phyloP scores from a whole-genome alignment of 2,888 invertebrate genomes.

The Conus canariensis region DNA sequence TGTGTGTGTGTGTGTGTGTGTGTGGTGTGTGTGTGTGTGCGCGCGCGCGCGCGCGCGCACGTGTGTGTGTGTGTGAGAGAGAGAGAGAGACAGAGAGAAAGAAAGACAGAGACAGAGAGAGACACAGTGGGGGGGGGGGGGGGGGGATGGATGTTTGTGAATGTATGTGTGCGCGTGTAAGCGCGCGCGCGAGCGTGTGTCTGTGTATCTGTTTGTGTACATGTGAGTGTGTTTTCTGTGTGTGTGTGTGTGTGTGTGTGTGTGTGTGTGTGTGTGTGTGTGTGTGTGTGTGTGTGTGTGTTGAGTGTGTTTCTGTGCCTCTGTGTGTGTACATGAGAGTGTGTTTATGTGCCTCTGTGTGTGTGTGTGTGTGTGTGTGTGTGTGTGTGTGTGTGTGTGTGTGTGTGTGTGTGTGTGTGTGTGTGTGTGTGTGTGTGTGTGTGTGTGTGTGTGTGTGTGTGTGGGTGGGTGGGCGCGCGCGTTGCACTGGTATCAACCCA shows the following conservation, averaged over 20 bases:
- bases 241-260: background rate
- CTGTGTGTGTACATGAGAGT: background rate
- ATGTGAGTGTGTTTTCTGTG: background rate
- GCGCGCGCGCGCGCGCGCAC: background rate
- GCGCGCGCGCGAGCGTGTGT: too few species aligned
- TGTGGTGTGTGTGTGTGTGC: background rate
- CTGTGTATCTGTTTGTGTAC: too few species aligned
- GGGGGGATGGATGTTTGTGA: too few species aligned
- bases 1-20: background rate
- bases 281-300: slow-evolving; percentile 4
- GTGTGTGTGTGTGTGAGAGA: background rate
- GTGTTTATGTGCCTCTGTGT: background rate
- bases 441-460: slow-evolving; percentile 10
- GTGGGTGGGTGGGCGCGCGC: background rate
- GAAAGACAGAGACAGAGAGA: too few species aligned
- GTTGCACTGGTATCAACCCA: too few species aligned
- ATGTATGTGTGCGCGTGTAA: too few species aligned
- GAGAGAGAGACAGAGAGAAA: too few species aligned
- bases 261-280: slow-evolving; percentile 20
- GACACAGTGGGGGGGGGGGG: too few species aligned
- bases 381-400: background rate
- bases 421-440: slow-evolving; percentile 16
- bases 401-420: background rate
- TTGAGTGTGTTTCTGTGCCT: background rate
- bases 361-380: too few species aligned